Base-by-base conservation (phyloP, 2,113 vertebrate genomes). In the Bucco capensis region DNA sequence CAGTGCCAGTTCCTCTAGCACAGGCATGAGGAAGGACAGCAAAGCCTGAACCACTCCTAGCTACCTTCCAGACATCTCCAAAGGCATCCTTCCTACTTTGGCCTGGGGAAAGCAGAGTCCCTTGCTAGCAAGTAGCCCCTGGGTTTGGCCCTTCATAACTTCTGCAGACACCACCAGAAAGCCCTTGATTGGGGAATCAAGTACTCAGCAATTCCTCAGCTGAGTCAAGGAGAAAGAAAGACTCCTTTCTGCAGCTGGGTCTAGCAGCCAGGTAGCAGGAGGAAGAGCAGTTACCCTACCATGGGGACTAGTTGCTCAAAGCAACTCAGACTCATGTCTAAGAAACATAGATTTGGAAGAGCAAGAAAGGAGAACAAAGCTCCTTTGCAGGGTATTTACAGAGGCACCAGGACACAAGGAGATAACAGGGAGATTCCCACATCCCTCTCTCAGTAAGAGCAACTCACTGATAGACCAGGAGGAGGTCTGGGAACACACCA, bases 401-500 rank as follows among this genome's bases (percentile, higher is more conserved):
- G 47, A 78, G n/a, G 19, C 62, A 61, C 67, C 53, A 64, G 44
- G 42, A 79, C 57, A 65, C 0, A 1, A 57, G 37, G 46, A 88
- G 44, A 71, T 69, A 88, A 72, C 0, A 0, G 25, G 53, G 24
- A 92, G 46, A 75, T 81, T 84, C 57, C 58, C 66, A 69, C 62
- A 91, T 81, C 40, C 33, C 70, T 89, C 66, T 57, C 35, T n/a
- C 51, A 66, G 19, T 19, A 74, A 64, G 21, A 67, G 22, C 44
- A 80, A 35, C 44, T 61, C 70, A 65, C 12, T 35, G 49, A 53
- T 40, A 54, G 88, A 61, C 40, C 65, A 57, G 35, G 73, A 82
- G 18, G 49, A 91, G 14, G 79, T n/a, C 84, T 92, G 88, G 80
- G 87, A 93, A 95, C 70, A 75, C 70, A 78, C 5, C 31, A 42